phyloP scores from a whole-genome alignment of 2,888 invertebrate species.

The Automeris io region DNA sequence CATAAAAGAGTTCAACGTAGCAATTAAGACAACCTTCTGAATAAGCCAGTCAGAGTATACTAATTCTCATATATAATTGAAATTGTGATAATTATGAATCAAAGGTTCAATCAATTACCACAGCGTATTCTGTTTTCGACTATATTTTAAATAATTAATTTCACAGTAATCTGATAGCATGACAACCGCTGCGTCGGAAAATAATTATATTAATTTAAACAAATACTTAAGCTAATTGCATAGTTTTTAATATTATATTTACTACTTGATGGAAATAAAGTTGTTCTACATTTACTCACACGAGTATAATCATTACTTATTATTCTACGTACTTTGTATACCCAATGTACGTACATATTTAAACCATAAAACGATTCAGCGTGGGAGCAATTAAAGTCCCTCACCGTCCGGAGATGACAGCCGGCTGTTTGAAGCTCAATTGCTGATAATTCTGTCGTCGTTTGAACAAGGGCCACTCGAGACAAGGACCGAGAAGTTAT shows the following conservation, averaged over 20 bases:
- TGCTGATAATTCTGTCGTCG: conserved; percentile 42
- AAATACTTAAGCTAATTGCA: too few relatives aligned
- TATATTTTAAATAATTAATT: too few relatives aligned
- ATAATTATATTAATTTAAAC: too few relatives aligned
- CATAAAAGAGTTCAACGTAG: neutral
- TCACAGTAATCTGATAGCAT: too few relatives aligned
- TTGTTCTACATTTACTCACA: conserved; percentile 4
- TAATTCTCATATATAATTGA: too few relatives aligned
- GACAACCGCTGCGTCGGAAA: too few relatives aligned
- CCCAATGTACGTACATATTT: conserved; percentile 10
- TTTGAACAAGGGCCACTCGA: conserved; percentile 7
- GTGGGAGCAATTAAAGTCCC: conserved; percentile 11
- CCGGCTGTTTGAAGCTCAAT: conserved; percentile 28
- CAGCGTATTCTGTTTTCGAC: too few relatives aligned
- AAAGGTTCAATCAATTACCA: too few relatives aligned
- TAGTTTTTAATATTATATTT: too few relatives aligned
- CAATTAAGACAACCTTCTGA: neutral
- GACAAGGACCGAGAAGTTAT: conserved; percentile 2
- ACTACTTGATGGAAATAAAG: too few relatives aligned
- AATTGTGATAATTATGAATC: too few relatives aligned
- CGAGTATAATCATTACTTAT: conserved; percentile 4
- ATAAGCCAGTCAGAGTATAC: too few relatives aligned
- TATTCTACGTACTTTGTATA: conserved; percentile 7
- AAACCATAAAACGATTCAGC: conserved; percentile 12
- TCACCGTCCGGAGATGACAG: conserved; percentile 11